Percentiles rank a stretch among this genome's conserved stretches.
Conservation (phyloP, 2,888 invertebrate genomes). For the Melipona bicolor region DNA sequence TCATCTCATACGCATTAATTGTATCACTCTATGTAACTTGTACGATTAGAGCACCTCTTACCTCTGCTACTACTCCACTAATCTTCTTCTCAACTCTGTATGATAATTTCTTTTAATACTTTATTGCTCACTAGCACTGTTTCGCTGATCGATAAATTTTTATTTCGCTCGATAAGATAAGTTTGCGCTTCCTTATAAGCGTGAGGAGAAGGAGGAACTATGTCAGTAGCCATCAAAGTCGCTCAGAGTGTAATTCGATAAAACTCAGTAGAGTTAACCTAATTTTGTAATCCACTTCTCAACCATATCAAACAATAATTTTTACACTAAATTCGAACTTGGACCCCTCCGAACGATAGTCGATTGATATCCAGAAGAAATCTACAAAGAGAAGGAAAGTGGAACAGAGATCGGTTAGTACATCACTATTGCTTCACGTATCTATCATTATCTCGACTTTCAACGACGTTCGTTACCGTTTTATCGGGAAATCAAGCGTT, state of each 20-base stretch:
- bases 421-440: background rate
- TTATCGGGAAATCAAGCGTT: background rate
- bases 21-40: no score
- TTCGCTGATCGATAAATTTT: conserved; percentile 1
- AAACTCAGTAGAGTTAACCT: background rate
- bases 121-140: background rate
- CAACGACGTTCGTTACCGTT: background rate
- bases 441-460: background rate
- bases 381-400: no score
- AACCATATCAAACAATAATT: background rate
- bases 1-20: no score
- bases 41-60: no score
- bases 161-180: conserved; percentile 40
- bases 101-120: background rate
- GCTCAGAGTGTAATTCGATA: background rate
- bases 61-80: no score
- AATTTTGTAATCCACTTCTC: no score
- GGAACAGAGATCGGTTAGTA: conserved; percentile 6
- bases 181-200: conserved; percentile 16
- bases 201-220: background rate
- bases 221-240: background rate
- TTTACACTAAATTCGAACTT: background rate
- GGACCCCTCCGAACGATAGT: background rate
- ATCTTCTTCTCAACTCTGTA: background rate
- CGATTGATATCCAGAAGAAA: background rate